A percentile compares a stretch with the other conserved stretches of the same genome.
These are phyloP conservation scores for Psephotus haematonotus DNA, from an alignment of 2,113 vertebrate genomes.

Conservation along the genomic window DNA sequence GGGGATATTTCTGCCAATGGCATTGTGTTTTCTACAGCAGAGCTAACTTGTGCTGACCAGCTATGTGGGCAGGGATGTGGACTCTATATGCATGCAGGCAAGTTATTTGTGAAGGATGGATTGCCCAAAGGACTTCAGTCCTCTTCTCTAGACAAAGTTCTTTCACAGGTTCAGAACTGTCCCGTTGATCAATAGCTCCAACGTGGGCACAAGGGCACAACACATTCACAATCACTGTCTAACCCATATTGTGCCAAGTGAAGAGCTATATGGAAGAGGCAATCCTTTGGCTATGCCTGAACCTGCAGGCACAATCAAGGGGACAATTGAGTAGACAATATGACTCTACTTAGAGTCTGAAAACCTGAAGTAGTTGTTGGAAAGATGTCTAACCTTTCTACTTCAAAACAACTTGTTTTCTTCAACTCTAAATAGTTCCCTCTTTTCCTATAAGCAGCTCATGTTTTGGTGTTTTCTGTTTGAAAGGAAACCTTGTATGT, in stretches of 20 bases:
- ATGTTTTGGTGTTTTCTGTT: not conserved
- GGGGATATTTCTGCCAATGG: not conserved
- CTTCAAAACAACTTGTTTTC: not conserved
- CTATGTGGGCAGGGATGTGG: not conserved
- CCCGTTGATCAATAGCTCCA: not conserved
- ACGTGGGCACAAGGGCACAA: not conserved
- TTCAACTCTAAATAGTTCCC: not conserved
- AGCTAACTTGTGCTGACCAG: not conserved
- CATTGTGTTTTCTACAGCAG: not conserved
- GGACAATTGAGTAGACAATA: not conserved
- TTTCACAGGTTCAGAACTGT: not conserved
- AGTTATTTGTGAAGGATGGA: not conserved
- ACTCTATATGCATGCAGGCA: not conserved
- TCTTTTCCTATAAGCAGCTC: not conserved
- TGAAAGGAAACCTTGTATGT: slow-evolving; percentile 89
- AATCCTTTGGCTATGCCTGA: not conserved
- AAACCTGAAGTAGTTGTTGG: not conserved
- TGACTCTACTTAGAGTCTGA: not conserved
- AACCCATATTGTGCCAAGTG: not conserved
- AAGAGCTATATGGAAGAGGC: not conserved
- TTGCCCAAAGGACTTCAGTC: not conserved
- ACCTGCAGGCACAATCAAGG: not conserved
- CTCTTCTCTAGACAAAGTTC: not conserved
- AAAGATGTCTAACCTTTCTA: not conserved
- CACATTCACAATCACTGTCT: not conserved